phyloP scores from a whole-genome alignment of 1,140 invertebrate species.

The Drosophila santomea region DNA sequence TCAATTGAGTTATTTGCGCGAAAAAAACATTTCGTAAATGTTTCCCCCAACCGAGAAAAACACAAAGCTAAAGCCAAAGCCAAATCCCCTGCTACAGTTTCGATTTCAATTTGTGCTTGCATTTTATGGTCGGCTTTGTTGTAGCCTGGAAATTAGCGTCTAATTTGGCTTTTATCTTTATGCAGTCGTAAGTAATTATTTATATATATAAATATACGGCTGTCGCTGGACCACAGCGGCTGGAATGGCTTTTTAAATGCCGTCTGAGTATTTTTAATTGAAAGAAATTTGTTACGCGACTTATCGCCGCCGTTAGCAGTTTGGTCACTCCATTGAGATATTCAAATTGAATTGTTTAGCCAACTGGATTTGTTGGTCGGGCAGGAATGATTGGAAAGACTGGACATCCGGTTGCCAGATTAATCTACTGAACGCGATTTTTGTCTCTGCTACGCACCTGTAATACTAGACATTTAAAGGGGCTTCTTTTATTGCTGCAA shows the following conservation, averaged over 20 bases:
- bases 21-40: slow-evolving; percentile 59
- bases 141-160: slow-evolving; percentile 70
- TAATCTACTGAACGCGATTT: background rate
- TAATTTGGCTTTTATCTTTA: slow-evolving; percentile 80
- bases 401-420: slow-evolving; percentile 23
- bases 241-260: slow-evolving; percentile 70
- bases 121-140: slow-evolving; percentile 61
- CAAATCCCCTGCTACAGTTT: slow-evolving; percentile 30
- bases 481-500: no score
- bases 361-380: background rate
- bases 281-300: slow-evolving; percentile 65
- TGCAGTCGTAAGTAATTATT: slow-evolving; percentile 75
- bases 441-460: no score
- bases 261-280: slow-evolving; percentile 49
- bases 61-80: slow-evolving; percentile 4
- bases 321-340: slow-evolving; percentile 54
- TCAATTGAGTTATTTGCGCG: slow-evolving; percentile 80
- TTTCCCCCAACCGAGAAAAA: slow-evolving; percentile 21
- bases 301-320: slow-evolving; percentile 55
- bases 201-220: slow-evolving; percentile 41
- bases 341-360: slow-evolving; percentile 46
- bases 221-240: slow-evolving; percentile 14
- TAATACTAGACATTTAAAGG: no score
- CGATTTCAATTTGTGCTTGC: slow-evolving; percentile 28
- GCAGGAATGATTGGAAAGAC: background rate